phyloP scores from a whole-genome alignment of 2,888 invertebrate genomes.

The Frankliniella fusca region DNA sequence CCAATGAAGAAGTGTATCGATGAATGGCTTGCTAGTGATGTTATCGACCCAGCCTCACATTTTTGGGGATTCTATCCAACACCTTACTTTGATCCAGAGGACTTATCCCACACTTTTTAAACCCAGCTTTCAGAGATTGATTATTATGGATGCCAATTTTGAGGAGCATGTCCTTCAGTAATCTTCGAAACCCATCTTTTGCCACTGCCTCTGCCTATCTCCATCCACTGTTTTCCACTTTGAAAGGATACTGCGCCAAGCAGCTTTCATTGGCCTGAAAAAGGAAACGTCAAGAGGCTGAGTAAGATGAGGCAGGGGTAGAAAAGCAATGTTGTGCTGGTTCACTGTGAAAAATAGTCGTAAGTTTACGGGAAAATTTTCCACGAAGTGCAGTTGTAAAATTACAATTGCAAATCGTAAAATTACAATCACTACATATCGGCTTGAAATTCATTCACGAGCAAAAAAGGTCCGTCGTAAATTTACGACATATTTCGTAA shows the following conservation, averaged over 20 bases:
- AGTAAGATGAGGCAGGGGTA: constrained; percentile 44
- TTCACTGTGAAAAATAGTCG: constrained; percentile 43
- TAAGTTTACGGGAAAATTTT: too few relatives aligned
- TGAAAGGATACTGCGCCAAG: constrained; percentile 40
- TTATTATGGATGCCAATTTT: neutral
- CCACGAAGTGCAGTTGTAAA: too few relatives aligned
- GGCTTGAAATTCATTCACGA: too few relatives aligned
- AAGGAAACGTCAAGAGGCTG: constrained; percentile 45
- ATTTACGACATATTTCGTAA: too few relatives aligned
- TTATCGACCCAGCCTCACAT: too few relatives aligned
- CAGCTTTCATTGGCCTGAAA: constrained; percentile 43
- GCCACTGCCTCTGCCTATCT: constrained; percentile 20
- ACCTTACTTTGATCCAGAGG: constrained; percentile 27
- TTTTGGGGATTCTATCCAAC: constrained; percentile 27
- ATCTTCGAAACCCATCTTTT: constrained; percentile 27
- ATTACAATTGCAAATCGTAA: too few relatives aligned
- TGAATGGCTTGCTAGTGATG: too few relatives aligned
- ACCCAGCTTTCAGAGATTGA: constrained; percentile 28
- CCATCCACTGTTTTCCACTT: constrained; percentile 34
- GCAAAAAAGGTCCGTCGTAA: too few relatives aligned
- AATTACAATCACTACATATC: too few relatives aligned
- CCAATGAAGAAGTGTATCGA: too few relatives aligned
- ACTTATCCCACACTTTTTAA: constrained; percentile 33
- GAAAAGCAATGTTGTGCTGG: constrained; percentile 44
- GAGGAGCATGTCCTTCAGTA: constrained; percentile 3